phyloP scores from a whole-genome alignment of 2,888 invertebrate genomes.

The Harpalus rubripes region DNA sequence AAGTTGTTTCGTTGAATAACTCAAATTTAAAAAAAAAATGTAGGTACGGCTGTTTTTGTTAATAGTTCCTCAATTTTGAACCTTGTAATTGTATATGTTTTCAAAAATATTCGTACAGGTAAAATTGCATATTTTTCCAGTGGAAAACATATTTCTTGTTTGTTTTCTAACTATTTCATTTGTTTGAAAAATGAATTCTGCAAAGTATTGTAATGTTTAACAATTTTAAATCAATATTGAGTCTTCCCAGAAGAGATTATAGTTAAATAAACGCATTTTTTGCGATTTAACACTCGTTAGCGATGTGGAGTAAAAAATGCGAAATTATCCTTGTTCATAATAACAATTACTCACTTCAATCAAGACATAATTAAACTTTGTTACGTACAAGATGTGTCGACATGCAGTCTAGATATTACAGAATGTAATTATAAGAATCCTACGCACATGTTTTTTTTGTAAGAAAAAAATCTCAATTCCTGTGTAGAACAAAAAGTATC shows the following conservation, averaged over 20 bases:
- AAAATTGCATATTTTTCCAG: too few relatives aligned
- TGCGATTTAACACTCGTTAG: conserved; percentile 4
- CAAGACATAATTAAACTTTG: conserved; percentile 43
- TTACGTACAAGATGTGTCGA: conserved; percentile 51
- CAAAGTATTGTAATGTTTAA: background rate
- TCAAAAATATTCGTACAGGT: background rate
- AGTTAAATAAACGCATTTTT: background rate
- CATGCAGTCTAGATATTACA: conserved; percentile 56
- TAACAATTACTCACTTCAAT: conserved; percentile 45
- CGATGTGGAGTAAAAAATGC: conserved; percentile 21
- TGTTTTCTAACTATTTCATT: too few relatives aligned
- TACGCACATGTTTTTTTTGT: conserved; percentile 47
- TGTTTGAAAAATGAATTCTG: background rate
- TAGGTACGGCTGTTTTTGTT: too few relatives aligned
- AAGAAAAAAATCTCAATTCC: conserved; percentile 23
- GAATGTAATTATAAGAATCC: conserved; percentile 49
- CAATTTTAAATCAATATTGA: background rate
- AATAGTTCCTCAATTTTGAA: too few relatives aligned
- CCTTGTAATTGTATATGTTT: background rate
- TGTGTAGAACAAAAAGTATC: conserved; percentile 37
- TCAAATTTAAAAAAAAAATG: too few relatives aligned
- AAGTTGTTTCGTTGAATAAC: too few relatives aligned
- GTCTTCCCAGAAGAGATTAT: background rate
- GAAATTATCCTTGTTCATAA: conserved; percentile 43
- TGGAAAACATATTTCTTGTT: background rate